Evolutionary conservation across 2,797 vertebrate genomes (phyloP), one percentile per base, ranked within the genome.

Genomic region (Octomys mimax): DNA sequence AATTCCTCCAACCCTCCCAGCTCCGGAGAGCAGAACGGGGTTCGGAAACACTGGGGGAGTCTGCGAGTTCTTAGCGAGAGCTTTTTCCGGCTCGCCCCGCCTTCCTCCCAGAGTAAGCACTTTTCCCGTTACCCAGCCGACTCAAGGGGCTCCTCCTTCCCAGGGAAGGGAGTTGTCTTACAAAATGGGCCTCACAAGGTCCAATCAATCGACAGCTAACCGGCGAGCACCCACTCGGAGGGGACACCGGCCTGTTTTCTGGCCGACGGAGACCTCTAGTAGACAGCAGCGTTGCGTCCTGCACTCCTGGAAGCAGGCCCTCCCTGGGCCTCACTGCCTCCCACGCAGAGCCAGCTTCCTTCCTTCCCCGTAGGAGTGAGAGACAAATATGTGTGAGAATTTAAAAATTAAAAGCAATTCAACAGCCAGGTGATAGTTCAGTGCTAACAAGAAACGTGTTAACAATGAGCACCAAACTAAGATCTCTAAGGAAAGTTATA

Each of bases 31-130:
- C 62, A 86, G 83, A 52, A 87, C 31, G 26, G 90, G 81, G 6
- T 87, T 13, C 22, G 5, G 42, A 81, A 61, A 90, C 9, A 54
- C 90, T 22, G 87, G 88, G 62, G 62, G 85, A 88, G 62, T 64
- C n/a, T 22, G 78, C 18, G 86, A 93, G 54, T 70, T 92, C 93
- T 59, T 39, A 7, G 91, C 22, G n/a, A 68, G 42, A 82, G 91
- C 87, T 42, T 22, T 54, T 92, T 80, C 88, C 0, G 83, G 92
- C 92, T 87, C n/a, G 88, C 95, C 95, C 95, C 79, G 84, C 92
- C 96, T 95, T 96, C 80, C 87, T 92, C 86, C 39, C 66, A 1
- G 88, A 87, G 92, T 93, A 96, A 96, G 94, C 96, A 97, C 97
- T 97, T 97, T 96, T 81, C 91, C 85, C 62, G 46, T 89, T 91